Conservation (phyloP, 2,888 invertebrate species). For the Drosophila histrio region DNA sequence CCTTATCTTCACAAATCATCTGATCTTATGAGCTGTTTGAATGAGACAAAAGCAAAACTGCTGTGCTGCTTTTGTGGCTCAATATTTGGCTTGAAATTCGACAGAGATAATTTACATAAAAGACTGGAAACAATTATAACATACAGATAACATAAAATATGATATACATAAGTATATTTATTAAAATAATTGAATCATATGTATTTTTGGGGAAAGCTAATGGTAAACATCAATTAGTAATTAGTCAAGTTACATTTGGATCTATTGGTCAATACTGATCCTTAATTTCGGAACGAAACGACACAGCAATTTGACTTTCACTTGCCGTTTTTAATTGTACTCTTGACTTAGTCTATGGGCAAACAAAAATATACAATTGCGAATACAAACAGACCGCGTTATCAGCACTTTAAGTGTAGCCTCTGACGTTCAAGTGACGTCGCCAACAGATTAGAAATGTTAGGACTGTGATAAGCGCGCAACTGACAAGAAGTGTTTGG, state of each 20-base stretch:
- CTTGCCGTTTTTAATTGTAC: conserved; percentile 32
- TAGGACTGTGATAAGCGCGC: conserved; percentile 21
- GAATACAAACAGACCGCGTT: conserved; percentile 48
- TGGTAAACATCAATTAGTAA: background rate
- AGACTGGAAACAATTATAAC: background rate
- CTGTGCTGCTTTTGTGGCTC: conserved; percentile 4
- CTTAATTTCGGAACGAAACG: background rate
- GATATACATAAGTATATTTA: too few relatives aligned
- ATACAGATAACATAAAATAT: too few relatives aligned
- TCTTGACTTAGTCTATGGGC: conserved; percentile 45
- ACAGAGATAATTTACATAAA: background rate
- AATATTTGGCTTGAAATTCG: background rate
- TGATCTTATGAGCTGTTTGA: conserved; percentile 26
- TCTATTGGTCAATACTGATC: background rate
- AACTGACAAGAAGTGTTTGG: conserved; percentile 1
- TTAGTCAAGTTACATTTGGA: background rate
- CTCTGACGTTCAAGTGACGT: conserved; percentile 53
- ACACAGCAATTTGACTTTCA: conserved; percentile 31
- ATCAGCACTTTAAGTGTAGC: conserved; percentile 57
- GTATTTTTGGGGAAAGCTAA: too few relatives aligned
- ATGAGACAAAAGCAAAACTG: conserved; percentile 26
- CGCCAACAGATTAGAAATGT: conserved; percentile 26
- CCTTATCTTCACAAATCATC: conserved; percentile 50
- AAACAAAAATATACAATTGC: conserved; percentile 40
- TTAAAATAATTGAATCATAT: too few relatives aligned